Conservation (phyloP, 2,888 invertebrate species). For the Incurvaria masculella region DNA sequence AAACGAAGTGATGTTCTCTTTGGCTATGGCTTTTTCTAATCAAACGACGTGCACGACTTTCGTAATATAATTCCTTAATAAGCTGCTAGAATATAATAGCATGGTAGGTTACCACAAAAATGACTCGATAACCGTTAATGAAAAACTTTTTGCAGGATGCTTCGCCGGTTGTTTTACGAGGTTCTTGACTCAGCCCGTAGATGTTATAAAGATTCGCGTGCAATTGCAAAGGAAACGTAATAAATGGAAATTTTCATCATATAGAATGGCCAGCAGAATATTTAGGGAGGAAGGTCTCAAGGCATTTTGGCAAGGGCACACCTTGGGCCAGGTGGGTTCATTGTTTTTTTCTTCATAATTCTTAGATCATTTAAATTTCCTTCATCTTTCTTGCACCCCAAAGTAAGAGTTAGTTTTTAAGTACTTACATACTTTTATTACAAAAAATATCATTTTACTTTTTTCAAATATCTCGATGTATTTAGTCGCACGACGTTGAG, state of each 20-base stretch:
- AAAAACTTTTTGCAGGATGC: slow-evolving; percentile 36
- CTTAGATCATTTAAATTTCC: neutral
- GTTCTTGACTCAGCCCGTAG: slow-evolving; percentile 70
- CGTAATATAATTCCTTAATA: no score
- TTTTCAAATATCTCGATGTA: no score
- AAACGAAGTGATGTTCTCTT: no score
- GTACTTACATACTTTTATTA: no score
- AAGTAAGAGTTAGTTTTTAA: neutral
- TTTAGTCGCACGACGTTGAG: no score
- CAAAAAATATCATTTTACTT: no score
- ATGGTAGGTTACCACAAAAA: slow-evolving; percentile 38
- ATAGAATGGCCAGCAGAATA: slow-evolving; percentile 67
- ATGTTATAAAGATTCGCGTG: slow-evolving; percentile 91
- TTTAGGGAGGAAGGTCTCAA: slow-evolving; percentile 73
- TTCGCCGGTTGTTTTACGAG: slow-evolving; percentile 26
- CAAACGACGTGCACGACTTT: no score
- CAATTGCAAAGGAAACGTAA: slow-evolving; percentile 77
- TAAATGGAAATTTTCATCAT: slow-evolving; percentile 58
- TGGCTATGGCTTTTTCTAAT: no score
- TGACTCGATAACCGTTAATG: slow-evolving; percentile 27
- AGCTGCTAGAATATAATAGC: no score
- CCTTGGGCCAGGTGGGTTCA: slow-evolving; percentile 77
- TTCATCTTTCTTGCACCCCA: neutral
- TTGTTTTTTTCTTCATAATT: neutral
- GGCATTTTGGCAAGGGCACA: slow-evolving; percentile 95